These are phyloP conservation scores for Eonycteris spelaea DNA, from an alignment of 2,113 vertebrate genomes.

Conservation along the genomic window DNA sequence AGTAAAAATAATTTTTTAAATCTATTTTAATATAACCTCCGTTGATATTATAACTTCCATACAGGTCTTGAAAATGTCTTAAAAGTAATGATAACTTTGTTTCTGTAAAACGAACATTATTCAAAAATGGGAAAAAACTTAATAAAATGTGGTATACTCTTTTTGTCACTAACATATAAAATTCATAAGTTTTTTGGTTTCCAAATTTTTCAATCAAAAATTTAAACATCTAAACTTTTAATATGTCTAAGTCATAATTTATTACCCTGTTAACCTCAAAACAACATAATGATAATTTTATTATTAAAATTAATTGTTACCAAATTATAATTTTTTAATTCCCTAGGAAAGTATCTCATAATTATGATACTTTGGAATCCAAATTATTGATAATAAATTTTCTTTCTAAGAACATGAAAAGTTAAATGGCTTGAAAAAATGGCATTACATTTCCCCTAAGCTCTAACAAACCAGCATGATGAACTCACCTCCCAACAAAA, in stretches of 20 bases:
- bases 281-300: not conserved
- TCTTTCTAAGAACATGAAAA: not conserved
- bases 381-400: not conserved
- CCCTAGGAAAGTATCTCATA: not conserved
- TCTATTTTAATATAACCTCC: not conserved
- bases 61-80: not conserved
- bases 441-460: not conserved
- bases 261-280: slow-evolving; percentile 25
- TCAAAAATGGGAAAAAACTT: not conserved
- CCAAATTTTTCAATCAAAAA: not conserved
- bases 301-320: not conserved
- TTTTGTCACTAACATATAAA: not conserved
- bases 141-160: not conserved
- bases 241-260: not conserved
- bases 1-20: not conserved
- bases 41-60: not conserved
- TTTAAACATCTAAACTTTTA: slow-evolving; percentile 19
- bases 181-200: not conserved
- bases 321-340: slow-evolving; percentile 9
- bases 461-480: not conserved
- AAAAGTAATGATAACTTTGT: slow-evolving; percentile 9
- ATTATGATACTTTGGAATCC: not conserved
- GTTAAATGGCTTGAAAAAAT: not conserved
- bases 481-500: not conserved
- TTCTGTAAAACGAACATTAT: not conserved